These are phyloP conservation scores for Cryptops parisi DNA, from an alignment of 2,888 invertebrate genomes.

Conservation along the genomic window DNA sequence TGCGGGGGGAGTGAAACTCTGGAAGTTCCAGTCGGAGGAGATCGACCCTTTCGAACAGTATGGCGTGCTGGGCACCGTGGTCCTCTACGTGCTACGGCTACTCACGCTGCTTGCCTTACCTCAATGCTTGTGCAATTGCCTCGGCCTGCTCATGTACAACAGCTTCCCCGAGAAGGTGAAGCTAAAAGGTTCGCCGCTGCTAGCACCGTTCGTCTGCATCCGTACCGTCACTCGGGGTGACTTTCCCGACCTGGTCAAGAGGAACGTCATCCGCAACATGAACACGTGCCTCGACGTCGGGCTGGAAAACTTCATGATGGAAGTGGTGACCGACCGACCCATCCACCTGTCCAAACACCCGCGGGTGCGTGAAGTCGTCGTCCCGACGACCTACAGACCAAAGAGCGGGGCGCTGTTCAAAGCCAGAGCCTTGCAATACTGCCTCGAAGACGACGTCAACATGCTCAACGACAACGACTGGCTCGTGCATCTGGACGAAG, in stretches of 20 bases:
- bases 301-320: constrained; percentile 86
- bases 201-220: constrained; percentile 89
- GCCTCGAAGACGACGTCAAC: constrained; percentile 80
- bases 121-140: constrained; percentile 70
- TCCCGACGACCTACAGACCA: constrained; percentile 70
- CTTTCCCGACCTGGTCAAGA: constrained; percentile 75
- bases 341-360: constrained; percentile 48
- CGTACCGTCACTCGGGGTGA: constrained; percentile 88
- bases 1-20: constrained; percentile 40
- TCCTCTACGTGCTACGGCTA: constrained; percentile 60
- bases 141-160: constrained; percentile 76
- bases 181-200: constrained; percentile 71
- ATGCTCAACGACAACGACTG: constrained; percentile 72
- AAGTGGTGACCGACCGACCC: constrained; percentile 87
- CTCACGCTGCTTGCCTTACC: constrained; percentile 74
- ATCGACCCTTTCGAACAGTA: constrained; percentile 69
- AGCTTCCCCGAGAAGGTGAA: constrained; percentile 85
- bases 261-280: constrained; percentile 73
- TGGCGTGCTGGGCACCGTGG: constrained; percentile 55
- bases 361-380: constrained; percentile 63
- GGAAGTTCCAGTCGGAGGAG: constrained; percentile 21
- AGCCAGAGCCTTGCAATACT: constrained; percentile 87
- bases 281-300: constrained; percentile 76
- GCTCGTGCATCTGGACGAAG: constrained; percentile 96
- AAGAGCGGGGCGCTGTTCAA: constrained; percentile 87